Evolutionary conservation across 2,113 vertebrate genomes (phyloP).

Genomic region (Antechinus flavipes): DNA sequence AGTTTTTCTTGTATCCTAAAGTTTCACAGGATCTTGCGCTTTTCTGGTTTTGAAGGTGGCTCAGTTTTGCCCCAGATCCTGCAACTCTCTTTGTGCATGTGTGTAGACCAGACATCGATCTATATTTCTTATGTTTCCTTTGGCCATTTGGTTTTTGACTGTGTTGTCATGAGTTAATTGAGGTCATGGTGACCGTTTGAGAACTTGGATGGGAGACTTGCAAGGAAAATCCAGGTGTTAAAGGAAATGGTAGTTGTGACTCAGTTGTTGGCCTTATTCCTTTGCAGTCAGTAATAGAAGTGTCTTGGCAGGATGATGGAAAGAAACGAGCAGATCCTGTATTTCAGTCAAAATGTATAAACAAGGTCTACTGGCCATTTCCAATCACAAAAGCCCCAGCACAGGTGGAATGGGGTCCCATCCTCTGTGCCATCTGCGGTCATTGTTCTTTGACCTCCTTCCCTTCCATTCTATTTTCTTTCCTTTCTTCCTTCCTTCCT

Average conservation of each 20-base stretch:
- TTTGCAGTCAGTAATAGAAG: neutral
- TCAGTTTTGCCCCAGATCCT: neutral
- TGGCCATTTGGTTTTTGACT: neutral
- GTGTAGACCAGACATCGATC: too few species aligned
- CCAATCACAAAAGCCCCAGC: neutral
- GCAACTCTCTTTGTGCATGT: neutral
- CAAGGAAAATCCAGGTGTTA: constrained; percentile 31
- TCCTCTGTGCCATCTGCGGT: too few species aligned
- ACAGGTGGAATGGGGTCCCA: neutral
- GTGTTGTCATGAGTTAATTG: constrained; percentile 21
- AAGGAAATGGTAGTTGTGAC: constrained; percentile 31
- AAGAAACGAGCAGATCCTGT: neutral
- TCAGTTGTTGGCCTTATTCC: neutral
- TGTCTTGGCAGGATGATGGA: neutral
- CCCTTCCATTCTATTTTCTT: neutral
- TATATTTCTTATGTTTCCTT: neutral
- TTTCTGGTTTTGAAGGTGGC: neutral
- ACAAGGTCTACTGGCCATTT: neutral
- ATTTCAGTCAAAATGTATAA: neutral
- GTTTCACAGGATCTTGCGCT: neutral
- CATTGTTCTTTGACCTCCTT: neutral
- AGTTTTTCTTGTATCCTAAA: neutral
- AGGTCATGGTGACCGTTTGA: constrained; percentile 18
- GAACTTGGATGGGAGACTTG: constrained; percentile 21
- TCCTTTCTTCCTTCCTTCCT: neutral